phyloP scores from a whole-genome alignment of 2,888 invertebrate species.

The Rhamnusium bicolor region DNA sequence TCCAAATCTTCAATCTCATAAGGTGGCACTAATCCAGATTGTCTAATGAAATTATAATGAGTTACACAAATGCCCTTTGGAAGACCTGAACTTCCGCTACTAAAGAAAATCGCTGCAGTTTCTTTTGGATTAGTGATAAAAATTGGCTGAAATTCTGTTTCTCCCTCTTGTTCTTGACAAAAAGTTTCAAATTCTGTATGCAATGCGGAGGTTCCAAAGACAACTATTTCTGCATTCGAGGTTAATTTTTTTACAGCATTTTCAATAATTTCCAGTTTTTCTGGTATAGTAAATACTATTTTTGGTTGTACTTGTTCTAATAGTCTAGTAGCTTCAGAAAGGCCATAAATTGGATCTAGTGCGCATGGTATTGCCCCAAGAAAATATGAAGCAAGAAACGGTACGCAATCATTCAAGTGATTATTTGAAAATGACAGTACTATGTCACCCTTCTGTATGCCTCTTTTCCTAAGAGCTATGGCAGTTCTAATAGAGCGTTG shows the following conservation, averaged over 20 bases:
- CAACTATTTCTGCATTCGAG: conserved; percentile 55
- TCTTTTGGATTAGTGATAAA: conserved; percentile 43
- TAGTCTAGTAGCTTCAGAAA: conserved; percentile 55
- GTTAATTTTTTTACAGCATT: conserved; percentile 46
- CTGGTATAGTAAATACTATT: conserved; percentile 58
- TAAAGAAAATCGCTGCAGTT: conserved; percentile 60
- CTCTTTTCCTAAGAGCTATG: conserved; percentile 66
- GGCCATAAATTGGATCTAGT: conserved; percentile 56
- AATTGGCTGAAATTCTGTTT: conserved; percentile 55
- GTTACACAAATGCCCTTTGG: conserved; percentile 64
- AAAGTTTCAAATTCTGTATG: conserved; percentile 51
- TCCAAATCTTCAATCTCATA: conserved; percentile 38
- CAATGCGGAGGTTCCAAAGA: conserved; percentile 54
- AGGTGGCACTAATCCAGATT: conserved; percentile 38
- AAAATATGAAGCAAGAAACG: conserved; percentile 71
- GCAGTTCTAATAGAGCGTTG: conserved; percentile 71
- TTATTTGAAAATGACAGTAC: conserved; percentile 71
- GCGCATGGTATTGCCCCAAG: conserved; percentile 67
- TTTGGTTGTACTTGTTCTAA: conserved; percentile 58
- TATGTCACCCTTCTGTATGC: conserved; percentile 70
- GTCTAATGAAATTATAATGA: conserved; percentile 46
- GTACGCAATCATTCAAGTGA: conserved; percentile 70
- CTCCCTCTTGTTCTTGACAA: conserved; percentile 48
- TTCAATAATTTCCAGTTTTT: conserved; percentile 51
- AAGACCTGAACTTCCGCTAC: conserved; percentile 65